phyloP scores from a whole-genome alignment of 2,797 vertebrate species.

The Coilia nasus region DNA sequence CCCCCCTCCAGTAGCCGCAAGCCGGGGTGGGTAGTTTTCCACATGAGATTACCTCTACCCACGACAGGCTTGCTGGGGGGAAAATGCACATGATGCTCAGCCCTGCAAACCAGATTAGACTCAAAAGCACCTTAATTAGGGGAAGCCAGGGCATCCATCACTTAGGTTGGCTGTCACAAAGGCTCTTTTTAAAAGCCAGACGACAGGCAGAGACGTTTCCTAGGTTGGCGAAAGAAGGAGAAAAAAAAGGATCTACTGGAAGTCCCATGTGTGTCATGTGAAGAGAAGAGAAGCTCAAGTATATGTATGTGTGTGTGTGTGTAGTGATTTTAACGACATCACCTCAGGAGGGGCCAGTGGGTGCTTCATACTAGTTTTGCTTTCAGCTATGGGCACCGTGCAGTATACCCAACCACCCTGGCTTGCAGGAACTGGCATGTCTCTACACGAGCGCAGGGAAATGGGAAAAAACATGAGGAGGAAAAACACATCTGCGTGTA shows the following conservation, averaged over 20 bases:
- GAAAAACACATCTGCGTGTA: background rate
- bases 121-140: slow-evolving; percentile 34
- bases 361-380: background rate
- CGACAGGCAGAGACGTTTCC: slow-evolving; percentile 12
- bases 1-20: background rate
- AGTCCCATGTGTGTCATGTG: slow-evolving; percentile 19
- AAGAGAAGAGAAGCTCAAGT: slow-evolving; percentile 15
- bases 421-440: slow-evolving; percentile 11
- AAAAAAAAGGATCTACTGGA: background rate
- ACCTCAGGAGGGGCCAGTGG: background rate
- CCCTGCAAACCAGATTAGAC: slow-evolving; percentile 36
- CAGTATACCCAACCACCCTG: background rate
- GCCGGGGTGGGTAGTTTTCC: slow-evolving; percentile 20
- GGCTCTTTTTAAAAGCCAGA: slow-evolving; percentile 26
- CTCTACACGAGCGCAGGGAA: background rate
- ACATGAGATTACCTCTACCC: slow-evolving; percentile 22
- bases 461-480: background rate
- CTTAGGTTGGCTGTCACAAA: slow-evolving; percentile 25
- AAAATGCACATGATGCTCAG: slow-evolving; percentile 19
- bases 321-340: slow-evolving; percentile 11
- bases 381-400: background rate
- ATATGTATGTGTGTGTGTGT: background rate
- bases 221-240: background rate
- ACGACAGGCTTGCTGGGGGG: background rate
- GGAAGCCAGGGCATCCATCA: slow-evolving; percentile 27